Percentiles rank a stretch among this genome's conserved stretches.
Conservation (phyloP, 2,113 vertebrate species). For the Terrapene triunguis region DNA sequence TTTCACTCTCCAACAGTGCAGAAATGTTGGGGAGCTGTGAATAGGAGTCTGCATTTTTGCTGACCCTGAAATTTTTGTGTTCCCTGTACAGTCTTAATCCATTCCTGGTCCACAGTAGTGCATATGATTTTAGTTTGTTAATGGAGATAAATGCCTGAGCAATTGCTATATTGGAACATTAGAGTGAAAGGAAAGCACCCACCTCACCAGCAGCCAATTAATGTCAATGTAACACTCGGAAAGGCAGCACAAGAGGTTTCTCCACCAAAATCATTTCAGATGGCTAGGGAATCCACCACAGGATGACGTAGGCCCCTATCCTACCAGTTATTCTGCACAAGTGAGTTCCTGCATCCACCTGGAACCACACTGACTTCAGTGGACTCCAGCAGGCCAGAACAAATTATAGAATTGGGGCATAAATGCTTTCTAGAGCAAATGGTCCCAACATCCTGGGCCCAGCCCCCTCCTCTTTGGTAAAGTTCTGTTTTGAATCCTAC, state of each 20-base stretch:
- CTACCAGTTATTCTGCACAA: neutral
- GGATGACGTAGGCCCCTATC: neutral
- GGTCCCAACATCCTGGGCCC: neutral
- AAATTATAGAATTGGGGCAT: neutral
- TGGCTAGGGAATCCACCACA: slow-evolving; percentile 21
- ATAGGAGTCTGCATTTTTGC: neutral
- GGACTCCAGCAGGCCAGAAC: neutral
- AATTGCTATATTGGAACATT: neutral
- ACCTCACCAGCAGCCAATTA: neutral
- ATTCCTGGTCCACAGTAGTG: neutral
- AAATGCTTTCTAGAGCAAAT: neutral
- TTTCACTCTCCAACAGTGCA: neutral
- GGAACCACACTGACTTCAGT: neutral
- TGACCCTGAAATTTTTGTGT: neutral
- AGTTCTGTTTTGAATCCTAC: neutral
- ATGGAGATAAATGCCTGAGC: neutral
- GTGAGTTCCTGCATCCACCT: neutral
- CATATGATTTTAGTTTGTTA: neutral
- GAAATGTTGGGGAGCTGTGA: neutral
- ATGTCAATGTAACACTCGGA: slow-evolving; percentile 15
- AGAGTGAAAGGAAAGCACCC: neutral
- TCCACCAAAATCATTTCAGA: slow-evolving; percentile 22
- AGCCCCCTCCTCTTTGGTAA: neutral
- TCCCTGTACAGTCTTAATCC: neutral
- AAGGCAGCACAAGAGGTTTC: slow-evolving; percentile 11